phyloP scores from a whole-genome alignment of 2,113 vertebrate genomes.

The Callospermophilus lateralis region DNA sequence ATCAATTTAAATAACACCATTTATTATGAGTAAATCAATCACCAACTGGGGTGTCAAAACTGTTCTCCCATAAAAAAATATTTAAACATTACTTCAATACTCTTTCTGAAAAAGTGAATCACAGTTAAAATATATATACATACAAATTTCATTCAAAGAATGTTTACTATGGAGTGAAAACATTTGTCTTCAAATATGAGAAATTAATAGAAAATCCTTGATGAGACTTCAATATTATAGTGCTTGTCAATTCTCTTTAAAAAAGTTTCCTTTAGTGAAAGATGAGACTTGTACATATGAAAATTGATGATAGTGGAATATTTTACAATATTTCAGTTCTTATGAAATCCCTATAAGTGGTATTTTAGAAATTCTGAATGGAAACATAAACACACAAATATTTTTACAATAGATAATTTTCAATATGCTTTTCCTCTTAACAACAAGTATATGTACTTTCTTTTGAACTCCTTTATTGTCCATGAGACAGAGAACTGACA shows the following conservation, averaged over 20 bases:
- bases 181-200: background rate
- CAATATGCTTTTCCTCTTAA: background rate
- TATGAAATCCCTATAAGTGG: background rate
- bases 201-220: background rate
- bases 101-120: background rate
- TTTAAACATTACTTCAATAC: background rate
- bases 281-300: background rate
- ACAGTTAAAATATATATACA: background rate
- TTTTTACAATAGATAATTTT: background rate
- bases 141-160: background rate
- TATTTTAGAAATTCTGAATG: background rate
- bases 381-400: background rate
- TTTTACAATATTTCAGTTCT: background rate
- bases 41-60: background rate
- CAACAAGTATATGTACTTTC: background rate
- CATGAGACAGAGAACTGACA: background rate
- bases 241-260: background rate
- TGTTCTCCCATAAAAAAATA: background rate
- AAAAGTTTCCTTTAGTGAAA: background rate
- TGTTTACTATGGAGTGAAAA: background rate
- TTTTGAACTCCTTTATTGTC: background rate
- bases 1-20: background rate
- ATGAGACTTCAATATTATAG: background rate
- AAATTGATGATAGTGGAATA: background rate
- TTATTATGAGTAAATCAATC: slow-evolving; percentile 19